phyloP scores from a whole-genome alignment of 2,888 invertebrate species.

The Ceriagrion tenellum region DNA sequence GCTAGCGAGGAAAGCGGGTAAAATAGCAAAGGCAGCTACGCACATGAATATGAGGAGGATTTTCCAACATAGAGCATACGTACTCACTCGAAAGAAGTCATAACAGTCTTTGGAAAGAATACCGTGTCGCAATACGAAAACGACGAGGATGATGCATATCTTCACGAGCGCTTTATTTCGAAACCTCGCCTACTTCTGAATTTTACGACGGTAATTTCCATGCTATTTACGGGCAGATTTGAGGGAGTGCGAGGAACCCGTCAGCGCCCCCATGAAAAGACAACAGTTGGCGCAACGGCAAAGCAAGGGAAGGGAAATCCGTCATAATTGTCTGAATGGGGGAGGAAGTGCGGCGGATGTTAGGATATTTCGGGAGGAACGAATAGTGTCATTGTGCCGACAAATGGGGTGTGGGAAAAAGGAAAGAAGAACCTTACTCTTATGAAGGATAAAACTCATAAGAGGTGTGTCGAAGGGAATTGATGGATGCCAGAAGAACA shows the following conservation, averaged over 20 bases:
- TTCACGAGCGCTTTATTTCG: constrained; percentile 33
- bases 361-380: background rate
- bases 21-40: too few species aligned
- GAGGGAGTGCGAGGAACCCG: background rate
- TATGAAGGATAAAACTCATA: too few species aligned
- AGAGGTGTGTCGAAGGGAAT: too few species aligned
- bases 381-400: too few species aligned
- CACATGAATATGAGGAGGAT: background rate
- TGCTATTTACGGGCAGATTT: constrained; percentile 29
- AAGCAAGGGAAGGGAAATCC: background rate
- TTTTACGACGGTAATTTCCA: constrained; percentile 50
- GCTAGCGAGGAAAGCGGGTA: background rate
- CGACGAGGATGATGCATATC: background rate
- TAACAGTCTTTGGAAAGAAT: background rate
- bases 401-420: too few species aligned
- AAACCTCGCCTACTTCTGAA: background rate
- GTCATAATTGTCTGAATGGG: background rate
- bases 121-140: constrained; percentile 26
- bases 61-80: background rate
- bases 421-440: too few species aligned
- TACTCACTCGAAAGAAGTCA: background rate
- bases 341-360: background rate
- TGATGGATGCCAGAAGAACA: too few species aligned
- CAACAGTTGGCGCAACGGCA: background rate
- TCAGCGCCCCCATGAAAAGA: background rate